These are phyloP conservation scores for Suillia variegata DNA, from an alignment of 2,888 invertebrate genomes.

Conservation along the genomic window DNA sequence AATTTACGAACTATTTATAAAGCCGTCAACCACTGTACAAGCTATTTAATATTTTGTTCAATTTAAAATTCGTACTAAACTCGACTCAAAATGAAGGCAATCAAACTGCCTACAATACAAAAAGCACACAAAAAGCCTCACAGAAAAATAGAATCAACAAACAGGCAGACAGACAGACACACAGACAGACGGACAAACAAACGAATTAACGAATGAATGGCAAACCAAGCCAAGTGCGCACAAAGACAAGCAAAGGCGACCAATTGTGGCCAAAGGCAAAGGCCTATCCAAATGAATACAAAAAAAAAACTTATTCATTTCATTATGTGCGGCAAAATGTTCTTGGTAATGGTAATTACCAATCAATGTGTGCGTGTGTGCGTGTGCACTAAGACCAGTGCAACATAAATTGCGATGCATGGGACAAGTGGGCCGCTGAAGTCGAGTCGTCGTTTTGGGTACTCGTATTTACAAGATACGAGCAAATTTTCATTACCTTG, in stretches of 20 bases:
- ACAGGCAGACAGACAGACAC: too few species aligned
- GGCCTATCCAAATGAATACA: not conserved
- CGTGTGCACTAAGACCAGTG: not conserved
- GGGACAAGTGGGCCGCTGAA: too few species aligned
- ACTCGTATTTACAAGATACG: too few species aligned
- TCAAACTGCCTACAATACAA: slow-evolving; percentile 24
- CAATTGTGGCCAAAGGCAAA: slow-evolving; percentile 9
- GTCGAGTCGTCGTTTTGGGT: too few species aligned
- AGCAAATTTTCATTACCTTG: slow-evolving; percentile 11
- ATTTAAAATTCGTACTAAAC: too few species aligned
- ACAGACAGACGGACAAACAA: too few species aligned
- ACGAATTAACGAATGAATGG: not conserved
- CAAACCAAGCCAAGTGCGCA: not conserved
- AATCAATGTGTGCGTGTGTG: too few species aligned
- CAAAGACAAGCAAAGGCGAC: slow-evolving; percentile 1
- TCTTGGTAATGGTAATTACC: slow-evolving; percentile 3
- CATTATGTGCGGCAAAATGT: too few species aligned
- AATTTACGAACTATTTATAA: too few species aligned
- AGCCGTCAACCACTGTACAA: too few species aligned
- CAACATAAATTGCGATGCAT: not conserved
- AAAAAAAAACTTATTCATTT: too few species aligned
- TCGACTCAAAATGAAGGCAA: slow-evolving; percentile 36
- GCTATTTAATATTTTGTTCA: too few species aligned
- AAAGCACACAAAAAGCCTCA: not conserved
- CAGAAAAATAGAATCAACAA: not conserved